A percentile compares a stretch with the other conserved stretches of the same genome.
phyloP scores from a whole-genome alignment of 2,888 invertebrate species.

The Stramonita haemastoma region DNA sequence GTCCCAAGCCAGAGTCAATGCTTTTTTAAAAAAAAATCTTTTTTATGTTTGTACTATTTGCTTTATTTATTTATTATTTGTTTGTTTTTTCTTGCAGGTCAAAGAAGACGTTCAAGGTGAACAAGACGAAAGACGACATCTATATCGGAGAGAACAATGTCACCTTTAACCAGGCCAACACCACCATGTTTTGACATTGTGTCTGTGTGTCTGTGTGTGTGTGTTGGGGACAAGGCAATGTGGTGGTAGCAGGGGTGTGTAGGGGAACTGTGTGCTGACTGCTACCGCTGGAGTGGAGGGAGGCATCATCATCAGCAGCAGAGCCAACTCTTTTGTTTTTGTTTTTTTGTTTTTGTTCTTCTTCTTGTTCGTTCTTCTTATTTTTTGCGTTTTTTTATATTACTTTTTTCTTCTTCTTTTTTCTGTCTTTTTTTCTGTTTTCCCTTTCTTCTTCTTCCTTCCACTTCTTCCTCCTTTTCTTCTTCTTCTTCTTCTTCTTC shows the following conservation, averaged over 20 bases:
- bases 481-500: neutral
- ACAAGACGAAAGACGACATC: constrained; percentile 37
- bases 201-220: too few species aligned
- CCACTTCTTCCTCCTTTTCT: neutral
- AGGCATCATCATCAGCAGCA: neutral
- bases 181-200: constrained; percentile 35
- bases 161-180: constrained; percentile 32
- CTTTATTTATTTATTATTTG: neutral
- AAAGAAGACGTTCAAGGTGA: constrained; percentile 26
- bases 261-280: neutral
- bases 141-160: constrained; percentile 34
- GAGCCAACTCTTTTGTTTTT: neutral
- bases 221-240: neutral
- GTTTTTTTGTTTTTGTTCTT: neutral
- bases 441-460: neutral
- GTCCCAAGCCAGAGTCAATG: too few species aligned
- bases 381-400: neutral
- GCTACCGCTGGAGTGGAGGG: neutral
- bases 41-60: neutral
- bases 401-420: neutral
- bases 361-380: neutral
- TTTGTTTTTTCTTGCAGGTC: neutral
- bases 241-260: neutral
- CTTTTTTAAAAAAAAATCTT: too few species aligned
- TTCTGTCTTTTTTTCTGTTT: neutral